These are phyloP conservation scores for Corythornis madagascariensis DNA, from an alignment of 2,113 vertebrate genomes.

Conservation along the genomic window DNA sequence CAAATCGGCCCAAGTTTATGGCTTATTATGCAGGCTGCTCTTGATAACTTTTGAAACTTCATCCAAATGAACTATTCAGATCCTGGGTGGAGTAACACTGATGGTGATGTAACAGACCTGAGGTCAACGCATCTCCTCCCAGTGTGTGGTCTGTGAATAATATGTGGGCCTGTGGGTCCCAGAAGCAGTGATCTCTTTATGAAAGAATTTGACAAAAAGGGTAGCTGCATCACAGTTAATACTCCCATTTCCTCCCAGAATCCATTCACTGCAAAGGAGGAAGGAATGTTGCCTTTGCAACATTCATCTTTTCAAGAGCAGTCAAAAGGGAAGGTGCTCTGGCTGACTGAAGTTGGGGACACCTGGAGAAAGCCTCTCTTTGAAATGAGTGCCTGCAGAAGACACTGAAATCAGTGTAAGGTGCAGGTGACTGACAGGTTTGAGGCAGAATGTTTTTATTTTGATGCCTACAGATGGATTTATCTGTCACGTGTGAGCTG, in stretches of 20 bases:
- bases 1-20: not conserved
- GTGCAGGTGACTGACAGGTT: not conserved
- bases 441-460: not conserved
- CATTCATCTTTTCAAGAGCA: not conserved
- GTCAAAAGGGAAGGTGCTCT: not conserved
- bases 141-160: conserved; percentile 72
- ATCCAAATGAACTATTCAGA: conserved; percentile 50
- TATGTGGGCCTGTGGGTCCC: conserved; percentile 24
- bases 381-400: not conserved
- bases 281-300: not conserved
- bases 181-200: conserved; percentile 49
- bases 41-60: conserved; percentile 50
- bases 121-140: conserved; percentile 65
- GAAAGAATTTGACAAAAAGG: conserved; percentile 60
- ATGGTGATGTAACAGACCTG: conserved; percentile 60
- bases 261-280: not conserved
- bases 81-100: conserved; percentile 60
- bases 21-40: not conserved
- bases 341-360: not conserved
- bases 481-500: not conserved
- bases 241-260: conserved; percentile 45
- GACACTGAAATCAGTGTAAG: not conserved
- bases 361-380: not conserved
- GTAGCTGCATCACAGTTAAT: conserved; percentile 41
- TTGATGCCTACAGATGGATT: not conserved